Conservation (phyloP, 1,140 invertebrate species). For the Acyrthosiphon pisum region DNA sequence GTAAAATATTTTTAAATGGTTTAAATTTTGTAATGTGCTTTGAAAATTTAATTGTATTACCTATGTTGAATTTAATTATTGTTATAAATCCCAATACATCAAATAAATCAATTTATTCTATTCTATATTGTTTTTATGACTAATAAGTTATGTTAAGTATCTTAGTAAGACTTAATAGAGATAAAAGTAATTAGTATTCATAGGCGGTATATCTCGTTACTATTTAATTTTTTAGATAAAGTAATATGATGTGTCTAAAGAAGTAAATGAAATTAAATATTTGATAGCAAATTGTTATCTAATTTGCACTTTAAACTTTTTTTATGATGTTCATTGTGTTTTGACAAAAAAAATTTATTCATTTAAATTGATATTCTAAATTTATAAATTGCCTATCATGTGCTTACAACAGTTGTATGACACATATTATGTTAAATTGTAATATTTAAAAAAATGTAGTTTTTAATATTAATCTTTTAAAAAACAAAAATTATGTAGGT, state of each 20-base stretch:
- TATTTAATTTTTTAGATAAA: slow-evolving; percentile 18
- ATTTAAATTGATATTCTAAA: not conserved
- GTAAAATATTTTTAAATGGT: not conserved
- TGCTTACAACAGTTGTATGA: not conserved
- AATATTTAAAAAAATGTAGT: too few species aligned
- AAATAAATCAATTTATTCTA: not conserved
- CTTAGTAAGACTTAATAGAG: not conserved
- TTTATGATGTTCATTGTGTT: not conserved
- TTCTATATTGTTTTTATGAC: not conserved
- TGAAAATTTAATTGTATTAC: not conserved
- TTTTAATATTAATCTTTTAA: too few species aligned
- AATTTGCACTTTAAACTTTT: slow-evolving; percentile 22
- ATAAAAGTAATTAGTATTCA: not conserved
- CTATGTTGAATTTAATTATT: not conserved
- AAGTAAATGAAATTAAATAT: not conserved
- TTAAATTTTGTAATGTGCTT: not conserved
- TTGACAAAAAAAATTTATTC: not conserved
- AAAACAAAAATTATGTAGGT: not conserved
- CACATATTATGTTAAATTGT: not conserved
- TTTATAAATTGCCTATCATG: not conserved
- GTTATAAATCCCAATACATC: not conserved
- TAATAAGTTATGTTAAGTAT: not conserved
- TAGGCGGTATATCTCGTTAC: not conserved
- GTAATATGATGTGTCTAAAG: not conserved
- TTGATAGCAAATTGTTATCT: not conserved